phyloP scores from a whole-genome alignment of 2,797 vertebrate genomes.

The Rhyacichthys aspro region DNA sequence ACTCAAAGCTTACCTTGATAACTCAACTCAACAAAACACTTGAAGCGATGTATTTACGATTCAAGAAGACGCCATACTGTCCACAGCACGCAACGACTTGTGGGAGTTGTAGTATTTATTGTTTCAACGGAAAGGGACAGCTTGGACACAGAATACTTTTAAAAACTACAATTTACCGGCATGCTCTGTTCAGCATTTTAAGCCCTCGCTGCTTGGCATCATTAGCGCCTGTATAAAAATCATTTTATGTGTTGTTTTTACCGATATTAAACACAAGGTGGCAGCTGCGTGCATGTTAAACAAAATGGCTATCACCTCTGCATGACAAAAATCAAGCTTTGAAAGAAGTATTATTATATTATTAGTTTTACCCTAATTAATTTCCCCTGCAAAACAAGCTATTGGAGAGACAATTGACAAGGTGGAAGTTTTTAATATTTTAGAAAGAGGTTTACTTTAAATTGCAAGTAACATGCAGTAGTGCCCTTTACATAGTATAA shows the following conservation, averaged over 20 bases:
- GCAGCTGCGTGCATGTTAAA: not conserved
- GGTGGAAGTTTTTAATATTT: too few relatives aligned
- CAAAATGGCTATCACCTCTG: not conserved
- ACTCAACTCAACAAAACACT: conserved; percentile 55
- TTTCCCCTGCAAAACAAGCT: too few relatives aligned
- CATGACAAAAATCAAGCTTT: too few relatives aligned
- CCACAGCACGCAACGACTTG: conserved; percentile 22
- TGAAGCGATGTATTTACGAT: conserved; percentile 64
- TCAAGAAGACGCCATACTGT: conserved; percentile 72
- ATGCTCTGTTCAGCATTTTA: accelerated
- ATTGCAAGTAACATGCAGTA: too few relatives aligned
- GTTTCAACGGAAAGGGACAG: accelerated
- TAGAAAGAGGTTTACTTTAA: too few relatives aligned
- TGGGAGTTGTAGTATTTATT: conserved; percentile 68
- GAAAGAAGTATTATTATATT: too few relatives aligned
- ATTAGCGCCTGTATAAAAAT: conserved; percentile 41
- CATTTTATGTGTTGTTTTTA: not conserved
- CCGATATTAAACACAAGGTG: conserved; percentile 48
- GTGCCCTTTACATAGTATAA: too few relatives aligned
- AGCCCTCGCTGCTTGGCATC: conserved; percentile 49
- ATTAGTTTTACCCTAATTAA: too few relatives aligned
- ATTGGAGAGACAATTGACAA: too few relatives aligned
- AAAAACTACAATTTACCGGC: conserved; percentile 61
- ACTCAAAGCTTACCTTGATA: conserved; percentile 40
- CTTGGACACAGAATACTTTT: accelerated